Conservation (phyloP, 1,140 invertebrate genomes). For the Dreissena polymorpha region DNA sequence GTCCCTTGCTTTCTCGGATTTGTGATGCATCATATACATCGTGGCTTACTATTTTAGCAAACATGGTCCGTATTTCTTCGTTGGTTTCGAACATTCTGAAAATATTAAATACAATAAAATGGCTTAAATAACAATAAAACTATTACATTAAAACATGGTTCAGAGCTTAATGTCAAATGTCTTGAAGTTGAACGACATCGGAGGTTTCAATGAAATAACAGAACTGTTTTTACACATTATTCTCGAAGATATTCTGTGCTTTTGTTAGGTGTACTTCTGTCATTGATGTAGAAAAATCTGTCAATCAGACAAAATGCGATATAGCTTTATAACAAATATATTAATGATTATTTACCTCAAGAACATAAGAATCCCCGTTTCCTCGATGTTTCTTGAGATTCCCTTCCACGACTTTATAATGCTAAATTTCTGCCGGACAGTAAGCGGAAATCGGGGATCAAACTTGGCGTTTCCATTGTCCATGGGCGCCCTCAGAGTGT, state of each 20-base stretch:
- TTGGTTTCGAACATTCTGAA: slow-evolving; percentile 93
- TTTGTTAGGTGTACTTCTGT: too few relatives aligned
- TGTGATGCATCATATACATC: slow-evolving; percentile 89
- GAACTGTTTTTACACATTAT: not conserved
- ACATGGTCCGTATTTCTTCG: slow-evolving; percentile 88
- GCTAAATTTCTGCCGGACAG: slow-evolving; percentile 45
- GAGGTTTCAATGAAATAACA: too few relatives aligned
- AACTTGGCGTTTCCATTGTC: slow-evolving; percentile 16
- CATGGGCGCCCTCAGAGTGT: not conserved
- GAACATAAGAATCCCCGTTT: slow-evolving; percentile 58
- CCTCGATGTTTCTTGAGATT: slow-evolving; percentile 56
- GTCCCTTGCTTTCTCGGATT: slow-evolving; percentile 87
- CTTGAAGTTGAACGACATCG: not conserved
- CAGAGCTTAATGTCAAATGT: not conserved
- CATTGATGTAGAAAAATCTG: too few relatives aligned
- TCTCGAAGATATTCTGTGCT: too few relatives aligned
- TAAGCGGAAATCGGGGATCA: slow-evolving; percentile 51
- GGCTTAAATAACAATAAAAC: not conserved
- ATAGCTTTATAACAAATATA: too few relatives aligned
- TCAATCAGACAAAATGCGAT: too few relatives aligned
- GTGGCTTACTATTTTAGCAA: slow-evolving; percentile 86
- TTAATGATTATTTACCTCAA: slow-evolving; percentile 29
- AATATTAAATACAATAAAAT: slow-evolving; percentile 9
- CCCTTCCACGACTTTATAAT: slow-evolving; percentile 60
- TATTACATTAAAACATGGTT: too few relatives aligned